Conservation (phyloP, 2,888 invertebrate genomes). For the Tipula unca region DNA sequence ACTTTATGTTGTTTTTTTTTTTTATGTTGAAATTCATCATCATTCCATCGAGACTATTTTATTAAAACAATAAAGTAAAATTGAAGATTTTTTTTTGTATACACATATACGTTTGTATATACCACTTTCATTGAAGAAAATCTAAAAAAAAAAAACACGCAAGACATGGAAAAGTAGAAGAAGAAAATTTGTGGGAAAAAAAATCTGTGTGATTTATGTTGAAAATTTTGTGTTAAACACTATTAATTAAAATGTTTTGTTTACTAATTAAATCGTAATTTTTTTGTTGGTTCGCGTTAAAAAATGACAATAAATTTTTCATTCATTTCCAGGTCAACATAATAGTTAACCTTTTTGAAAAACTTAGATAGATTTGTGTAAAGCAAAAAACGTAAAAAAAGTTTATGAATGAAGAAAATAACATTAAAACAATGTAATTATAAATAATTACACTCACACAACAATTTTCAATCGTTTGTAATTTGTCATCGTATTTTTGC, state of each 20-base stretch:
- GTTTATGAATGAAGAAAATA: neutral
- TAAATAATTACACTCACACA: neutral
- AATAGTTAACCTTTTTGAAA: neutral
- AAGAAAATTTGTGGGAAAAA: neutral
- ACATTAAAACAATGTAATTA: neutral
- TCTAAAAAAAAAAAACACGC: neutral
- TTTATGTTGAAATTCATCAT: constrained; percentile 16
- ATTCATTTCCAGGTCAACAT: constrained; percentile 2
- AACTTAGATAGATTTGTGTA: neutral
- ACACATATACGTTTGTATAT: neutral
- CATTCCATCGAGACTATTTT: constrained; percentile 16
- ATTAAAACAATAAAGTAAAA: constrained; percentile 10
- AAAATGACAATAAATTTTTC: neutral
- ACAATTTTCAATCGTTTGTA: neutral
- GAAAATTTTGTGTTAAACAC: neutral
- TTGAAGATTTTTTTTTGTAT: neutral
- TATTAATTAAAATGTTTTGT: neutral
- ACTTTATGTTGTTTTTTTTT: neutral
- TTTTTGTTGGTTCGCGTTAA: neutral
- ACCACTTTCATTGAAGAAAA: neutral
- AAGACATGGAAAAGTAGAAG: neutral
- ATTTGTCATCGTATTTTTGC: neutral
- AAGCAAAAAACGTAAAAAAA: neutral
- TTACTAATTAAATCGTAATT: neutral
- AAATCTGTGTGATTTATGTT: neutral